Percentiles rank a stretch among this genome's conserved stretches.
These are phyloP conservation scores for Petrocephalus zakoni DNA, from an alignment of 2,113 vertebrate genomes.

Conservation along the genomic window DNA sequence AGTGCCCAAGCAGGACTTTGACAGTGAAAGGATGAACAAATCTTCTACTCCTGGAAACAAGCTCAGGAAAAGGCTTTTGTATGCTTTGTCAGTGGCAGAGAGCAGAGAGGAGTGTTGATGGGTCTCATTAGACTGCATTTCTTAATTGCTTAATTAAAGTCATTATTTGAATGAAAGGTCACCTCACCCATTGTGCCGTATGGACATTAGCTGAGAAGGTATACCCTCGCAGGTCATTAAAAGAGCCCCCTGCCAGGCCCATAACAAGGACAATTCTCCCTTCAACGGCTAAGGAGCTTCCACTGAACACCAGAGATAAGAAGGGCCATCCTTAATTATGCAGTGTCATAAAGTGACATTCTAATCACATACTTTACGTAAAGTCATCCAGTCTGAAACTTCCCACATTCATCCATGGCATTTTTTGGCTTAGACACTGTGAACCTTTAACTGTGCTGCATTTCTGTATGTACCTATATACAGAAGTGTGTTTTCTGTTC, in stretches of 20 bases:
- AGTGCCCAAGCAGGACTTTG: neutral
- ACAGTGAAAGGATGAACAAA: neutral
- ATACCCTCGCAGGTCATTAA: neutral
- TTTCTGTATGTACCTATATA: neutral
- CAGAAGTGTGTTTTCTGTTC: neutral
- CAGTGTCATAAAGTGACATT: constrained; percentile 2
- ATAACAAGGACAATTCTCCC: neutral
- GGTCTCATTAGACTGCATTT: neutral
- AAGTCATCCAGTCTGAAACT: neutral
- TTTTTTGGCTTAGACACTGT: neutral
- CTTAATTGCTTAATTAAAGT: neutral
- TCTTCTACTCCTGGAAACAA: neutral
- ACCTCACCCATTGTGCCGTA: neutral
- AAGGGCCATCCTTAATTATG: constrained; percentile 2
- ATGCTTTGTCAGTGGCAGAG: neutral
- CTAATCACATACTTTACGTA: constrained; percentile 4
- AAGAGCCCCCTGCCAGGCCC: too few relatives aligned
- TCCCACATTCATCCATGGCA: neutral
- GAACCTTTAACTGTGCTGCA: neutral
- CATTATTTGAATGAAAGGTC: neutral
- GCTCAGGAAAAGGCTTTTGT: neutral
- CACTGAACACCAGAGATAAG: neutral
- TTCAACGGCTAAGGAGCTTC: neutral
- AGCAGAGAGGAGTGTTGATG: neutral
- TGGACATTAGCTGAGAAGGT: neutral